A percentile compares a stretch with the other conserved stretches of the same genome.
Evolutionary conservation across 2,113 vertebrate species (phyloP).

Genomic region (Carassius gibelio): DNA sequence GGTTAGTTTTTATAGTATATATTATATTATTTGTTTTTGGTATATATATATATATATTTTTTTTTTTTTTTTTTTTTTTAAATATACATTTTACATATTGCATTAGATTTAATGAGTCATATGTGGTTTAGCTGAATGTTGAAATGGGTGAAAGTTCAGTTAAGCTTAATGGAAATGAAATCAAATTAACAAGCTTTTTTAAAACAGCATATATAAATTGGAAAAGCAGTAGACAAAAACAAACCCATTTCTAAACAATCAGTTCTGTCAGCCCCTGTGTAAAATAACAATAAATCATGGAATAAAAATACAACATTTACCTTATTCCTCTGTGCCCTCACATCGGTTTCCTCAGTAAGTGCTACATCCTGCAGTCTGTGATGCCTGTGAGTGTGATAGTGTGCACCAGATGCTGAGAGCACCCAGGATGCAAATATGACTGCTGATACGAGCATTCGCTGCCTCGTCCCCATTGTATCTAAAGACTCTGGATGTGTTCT

Average conservation of each 20-base stretch:
- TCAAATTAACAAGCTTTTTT: no score
- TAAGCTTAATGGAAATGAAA: not conserved
- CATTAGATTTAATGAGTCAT: not conserved
- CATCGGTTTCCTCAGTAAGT: constrained; percentile 54
- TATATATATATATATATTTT: no score
- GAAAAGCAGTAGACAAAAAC: not conserved
- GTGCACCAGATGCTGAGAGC: constrained; percentile 68
- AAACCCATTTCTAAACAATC: not conserved
- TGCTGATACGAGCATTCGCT: constrained; percentile 74
- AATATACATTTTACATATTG: not conserved
- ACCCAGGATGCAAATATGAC: constrained; percentile 77
- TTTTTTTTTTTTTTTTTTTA: no score
- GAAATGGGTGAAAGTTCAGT: not conserved
- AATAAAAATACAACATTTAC: constrained; percentile 59
- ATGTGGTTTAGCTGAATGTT: not conserved
- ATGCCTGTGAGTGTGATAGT: constrained; percentile 46
- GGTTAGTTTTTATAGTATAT: no score
- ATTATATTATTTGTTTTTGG: no score
- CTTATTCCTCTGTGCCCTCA: constrained; percentile 64
- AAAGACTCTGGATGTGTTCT: constrained; percentile 60
- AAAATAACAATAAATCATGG: not conserved
- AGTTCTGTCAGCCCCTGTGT: not conserved
- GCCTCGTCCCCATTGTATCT: constrained; percentile 77
- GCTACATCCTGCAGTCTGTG: constrained; percentile 54
- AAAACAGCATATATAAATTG: not conserved